Percentiles rank a stretch among this genome's conserved stretches.
These are phyloP conservation scores for Desmodus rotundus DNA, from an alignment of 2,113 vertebrate species.

Conservation along the genomic window DNA sequence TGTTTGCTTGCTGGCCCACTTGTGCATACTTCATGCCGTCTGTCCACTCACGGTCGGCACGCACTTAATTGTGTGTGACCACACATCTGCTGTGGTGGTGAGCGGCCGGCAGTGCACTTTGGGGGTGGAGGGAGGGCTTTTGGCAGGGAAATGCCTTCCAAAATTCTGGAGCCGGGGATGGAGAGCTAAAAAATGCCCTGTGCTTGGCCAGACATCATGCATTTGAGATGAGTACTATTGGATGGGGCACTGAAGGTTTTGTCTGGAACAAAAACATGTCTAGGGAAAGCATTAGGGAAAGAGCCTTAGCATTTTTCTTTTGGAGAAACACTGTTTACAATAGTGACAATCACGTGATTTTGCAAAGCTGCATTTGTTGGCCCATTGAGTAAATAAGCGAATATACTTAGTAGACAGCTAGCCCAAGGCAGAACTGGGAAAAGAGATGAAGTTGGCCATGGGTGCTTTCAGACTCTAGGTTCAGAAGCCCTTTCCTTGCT, in stretches of 20 bases:
- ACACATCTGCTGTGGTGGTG: conserved; percentile 25
- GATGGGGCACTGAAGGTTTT: neutral
- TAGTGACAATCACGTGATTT: neutral
- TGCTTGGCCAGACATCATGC: neutral
- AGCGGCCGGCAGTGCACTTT: neutral
- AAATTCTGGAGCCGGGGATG: neutral
- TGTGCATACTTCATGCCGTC: neutral
- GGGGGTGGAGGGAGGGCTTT: neutral
- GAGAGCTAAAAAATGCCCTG: neutral
- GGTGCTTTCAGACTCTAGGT: neutral
- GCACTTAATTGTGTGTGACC: conserved; percentile 34
- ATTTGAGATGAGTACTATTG: neutral
- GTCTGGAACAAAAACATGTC: neutral
- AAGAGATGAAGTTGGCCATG: neutral
- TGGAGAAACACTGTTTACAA: conserved; percentile 29
- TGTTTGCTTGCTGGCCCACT: neutral
- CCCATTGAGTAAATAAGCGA: conserved; percentile 45
- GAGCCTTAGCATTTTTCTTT: neutral
- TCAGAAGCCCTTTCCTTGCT: neutral
- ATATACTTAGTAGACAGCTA: conserved; percentile 14
- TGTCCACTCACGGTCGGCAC: neutral
- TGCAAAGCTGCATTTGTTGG: conserved; percentile 41
- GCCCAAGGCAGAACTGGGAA: neutral
- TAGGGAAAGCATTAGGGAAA: neutral
- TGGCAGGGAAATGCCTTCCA: neutral